These are phyloP conservation scores for Cyaniris semiargus DNA, from an alignment of 2,888 invertebrate genomes.

Conservation along the genomic window DNA sequence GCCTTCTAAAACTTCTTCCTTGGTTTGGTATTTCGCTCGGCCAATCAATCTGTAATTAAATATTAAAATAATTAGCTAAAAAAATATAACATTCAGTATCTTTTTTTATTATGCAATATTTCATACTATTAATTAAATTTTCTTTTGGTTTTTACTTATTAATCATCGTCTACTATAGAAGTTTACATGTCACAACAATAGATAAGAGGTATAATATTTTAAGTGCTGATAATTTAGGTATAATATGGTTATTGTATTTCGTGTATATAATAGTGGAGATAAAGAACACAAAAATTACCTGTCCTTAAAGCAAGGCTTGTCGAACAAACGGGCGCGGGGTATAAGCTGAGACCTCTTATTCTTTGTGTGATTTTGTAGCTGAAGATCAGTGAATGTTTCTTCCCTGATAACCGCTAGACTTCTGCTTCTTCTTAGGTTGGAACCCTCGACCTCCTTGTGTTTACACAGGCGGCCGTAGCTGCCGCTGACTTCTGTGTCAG, in stretches of 20 bases:
- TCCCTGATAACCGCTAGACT: constrained; percentile 89
- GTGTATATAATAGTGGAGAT: too few species aligned
- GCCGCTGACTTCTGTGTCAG: constrained; percentile 72
- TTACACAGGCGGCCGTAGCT: constrained; percentile 76
- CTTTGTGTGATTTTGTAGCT: constrained; percentile 82
- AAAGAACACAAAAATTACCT: constrained; percentile 71
- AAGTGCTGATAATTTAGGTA: too few species aligned
- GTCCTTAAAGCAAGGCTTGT: constrained; percentile 87
- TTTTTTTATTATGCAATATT: neutral
- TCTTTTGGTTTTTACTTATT: too few species aligned
- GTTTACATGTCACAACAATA: neutral
- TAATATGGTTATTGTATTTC: too few species aligned
- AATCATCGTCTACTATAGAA: too few species aligned
- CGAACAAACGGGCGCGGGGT: constrained; percentile 89
- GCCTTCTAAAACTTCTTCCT: constrained; percentile 75
- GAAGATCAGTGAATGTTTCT: constrained; percentile 86
- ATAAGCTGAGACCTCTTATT: constrained; percentile 87
- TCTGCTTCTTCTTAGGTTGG: constrained; percentile 83
- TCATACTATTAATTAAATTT: too few species aligned
- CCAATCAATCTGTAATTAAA: constrained; percentile 68
- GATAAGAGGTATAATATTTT: too few species aligned
- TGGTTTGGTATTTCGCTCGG: constrained; percentile 75
- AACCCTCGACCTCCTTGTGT: constrained; percentile 73
- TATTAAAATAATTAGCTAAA: constrained; percentile 9
- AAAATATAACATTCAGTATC: neutral